Percentiles rank a stretch among this genome's conserved stretches.
Evolutionary conservation across 2,113 vertebrate species (phyloP).

Genomic region (Rhynchopsitta pachyrhyncha): DNA sequence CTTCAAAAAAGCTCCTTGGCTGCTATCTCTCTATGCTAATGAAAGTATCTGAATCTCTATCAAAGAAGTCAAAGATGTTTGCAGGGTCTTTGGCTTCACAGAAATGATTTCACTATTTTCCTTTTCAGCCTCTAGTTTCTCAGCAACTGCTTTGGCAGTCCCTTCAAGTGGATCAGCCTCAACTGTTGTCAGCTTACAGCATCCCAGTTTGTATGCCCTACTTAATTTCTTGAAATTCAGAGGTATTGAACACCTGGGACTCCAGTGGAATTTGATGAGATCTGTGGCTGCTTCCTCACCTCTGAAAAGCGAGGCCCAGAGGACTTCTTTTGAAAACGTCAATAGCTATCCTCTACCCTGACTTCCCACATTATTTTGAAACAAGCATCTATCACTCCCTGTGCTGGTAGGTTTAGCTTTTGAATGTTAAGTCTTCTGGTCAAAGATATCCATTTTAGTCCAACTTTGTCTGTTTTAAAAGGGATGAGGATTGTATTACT

Average conservation of each 20-base stretch:
- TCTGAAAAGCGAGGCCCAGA: constrained; percentile 15
- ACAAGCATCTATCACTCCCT: background rate
- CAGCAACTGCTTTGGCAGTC: background rate
- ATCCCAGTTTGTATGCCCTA: constrained; percentile 21
- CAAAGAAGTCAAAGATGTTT: background rate
- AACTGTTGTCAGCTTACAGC: background rate
- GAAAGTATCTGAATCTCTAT: background rate
- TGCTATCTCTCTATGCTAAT: background rate
- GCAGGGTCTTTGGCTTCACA: background rate
- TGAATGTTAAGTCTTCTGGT: constrained; percentile 5
- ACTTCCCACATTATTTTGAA: background rate
- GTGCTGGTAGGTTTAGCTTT: background rate
- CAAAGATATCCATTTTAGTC: background rate
- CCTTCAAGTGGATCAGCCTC: background rate
- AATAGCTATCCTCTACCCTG: background rate
- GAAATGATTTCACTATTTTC: background rate
- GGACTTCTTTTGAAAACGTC: constrained; percentile 20
- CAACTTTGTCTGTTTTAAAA: background rate
- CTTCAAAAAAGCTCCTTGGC: background rate
- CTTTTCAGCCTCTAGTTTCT: background rate
- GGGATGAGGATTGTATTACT: background rate
- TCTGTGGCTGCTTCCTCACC: background rate
- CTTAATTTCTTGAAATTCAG: constrained; percentile 42
- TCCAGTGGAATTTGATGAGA: constrained; percentile 9
- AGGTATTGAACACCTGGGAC: background rate